A percentile compares a stretch with the other conserved stretches of the same genome.
Evolutionary conservation across 2,113 vertebrate species (phyloP).

Genomic region (Lichenostomus cassidix): DNA sequence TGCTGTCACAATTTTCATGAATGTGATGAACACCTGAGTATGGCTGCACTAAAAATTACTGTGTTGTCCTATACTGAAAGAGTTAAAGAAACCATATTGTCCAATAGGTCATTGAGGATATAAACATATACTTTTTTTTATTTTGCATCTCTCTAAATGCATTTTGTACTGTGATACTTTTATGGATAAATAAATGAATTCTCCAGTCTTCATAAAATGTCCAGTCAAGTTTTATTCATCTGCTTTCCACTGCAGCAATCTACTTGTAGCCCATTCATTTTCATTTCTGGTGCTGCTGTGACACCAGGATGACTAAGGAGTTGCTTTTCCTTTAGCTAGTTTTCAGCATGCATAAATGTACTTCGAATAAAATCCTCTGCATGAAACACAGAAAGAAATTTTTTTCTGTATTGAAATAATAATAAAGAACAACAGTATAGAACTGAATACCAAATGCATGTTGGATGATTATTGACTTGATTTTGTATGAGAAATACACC

Average conservation of each 20-base stretch:
- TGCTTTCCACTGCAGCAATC: background rate
- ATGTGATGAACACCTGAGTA: background rate
- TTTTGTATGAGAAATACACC: background rate
- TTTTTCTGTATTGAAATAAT: background rate
- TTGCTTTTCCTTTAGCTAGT: background rate
- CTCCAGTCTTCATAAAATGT: background rate
- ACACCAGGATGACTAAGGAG: background rate
- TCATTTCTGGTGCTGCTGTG: background rate
- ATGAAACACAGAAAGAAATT: background rate
- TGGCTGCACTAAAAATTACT: background rate
- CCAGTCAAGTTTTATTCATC: background rate
- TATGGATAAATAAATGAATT: background rate
- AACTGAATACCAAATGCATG: background rate
- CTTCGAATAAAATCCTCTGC: background rate
- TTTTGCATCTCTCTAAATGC: background rate
- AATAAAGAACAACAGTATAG: background rate
- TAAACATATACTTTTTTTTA: background rate
- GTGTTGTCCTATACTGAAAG: background rate
- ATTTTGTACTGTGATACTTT: background rate
- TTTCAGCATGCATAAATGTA: background rate
- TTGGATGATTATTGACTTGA: background rate
- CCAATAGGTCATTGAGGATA: background rate
- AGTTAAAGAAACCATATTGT: background rate
- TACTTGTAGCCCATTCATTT: background rate
- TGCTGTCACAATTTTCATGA: background rate